phyloP scores from a whole-genome alignment of 2,113 vertebrate species.

The Poicephalus gulielmi region DNA sequence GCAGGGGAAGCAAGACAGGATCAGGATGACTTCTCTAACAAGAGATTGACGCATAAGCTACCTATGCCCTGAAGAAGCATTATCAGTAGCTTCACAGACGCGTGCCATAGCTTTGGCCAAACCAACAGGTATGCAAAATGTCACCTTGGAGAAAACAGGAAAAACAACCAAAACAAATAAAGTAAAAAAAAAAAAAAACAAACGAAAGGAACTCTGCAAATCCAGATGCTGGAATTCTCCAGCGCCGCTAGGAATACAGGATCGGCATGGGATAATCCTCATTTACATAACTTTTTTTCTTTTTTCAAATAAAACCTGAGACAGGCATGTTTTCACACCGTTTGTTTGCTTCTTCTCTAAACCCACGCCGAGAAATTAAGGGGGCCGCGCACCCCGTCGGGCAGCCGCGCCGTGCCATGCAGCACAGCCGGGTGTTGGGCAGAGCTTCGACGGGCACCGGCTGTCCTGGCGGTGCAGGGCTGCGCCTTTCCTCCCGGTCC shows the following conservation, averaged over 20 bases:
- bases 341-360: background rate
- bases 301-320: background rate
- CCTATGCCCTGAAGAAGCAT: background rate
- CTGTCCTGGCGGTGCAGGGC: background rate
- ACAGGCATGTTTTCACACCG: background rate
- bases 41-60: background rate
- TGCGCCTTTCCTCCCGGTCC: background rate
- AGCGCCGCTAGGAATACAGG: background rate
- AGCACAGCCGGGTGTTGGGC: background rate
- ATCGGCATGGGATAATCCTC: conserved; percentile 31
- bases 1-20: background rate
- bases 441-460: background rate
- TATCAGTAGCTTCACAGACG: background rate
- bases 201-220: conserved; percentile 4
- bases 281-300: conserved; percentile 2
- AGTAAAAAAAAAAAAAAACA: background rate
- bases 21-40: background rate
- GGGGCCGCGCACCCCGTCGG: background rate
- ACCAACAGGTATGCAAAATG: background rate
- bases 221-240: conserved; percentile 58
- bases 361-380: background rate
- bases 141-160: background rate
- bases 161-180: too few relatives aligned
- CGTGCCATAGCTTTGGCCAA: background rate
- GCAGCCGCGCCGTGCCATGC: background rate